These are phyloP conservation scores for Megaceryle torquata DNA, from an alignment of 2,113 vertebrate species.

Conservation along the genomic window DNA sequence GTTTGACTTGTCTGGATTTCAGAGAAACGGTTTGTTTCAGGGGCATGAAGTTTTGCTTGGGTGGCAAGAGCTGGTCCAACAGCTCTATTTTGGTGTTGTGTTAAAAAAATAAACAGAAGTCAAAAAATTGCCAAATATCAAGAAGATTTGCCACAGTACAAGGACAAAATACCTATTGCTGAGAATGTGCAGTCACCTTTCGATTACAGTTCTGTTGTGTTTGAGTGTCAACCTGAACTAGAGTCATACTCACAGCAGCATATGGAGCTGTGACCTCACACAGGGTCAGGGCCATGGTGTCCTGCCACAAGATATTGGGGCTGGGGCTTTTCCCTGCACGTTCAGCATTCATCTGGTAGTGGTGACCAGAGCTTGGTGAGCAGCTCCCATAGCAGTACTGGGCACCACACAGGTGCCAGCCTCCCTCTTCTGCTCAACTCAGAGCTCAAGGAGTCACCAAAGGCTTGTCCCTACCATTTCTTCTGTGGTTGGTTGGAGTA, in stretches of 20 bases:
- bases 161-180: not conserved
- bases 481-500: not conserved
- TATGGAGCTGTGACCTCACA: not conserved
- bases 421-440: not conserved
- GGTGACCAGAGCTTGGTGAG: not conserved
- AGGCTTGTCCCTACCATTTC: not conserved
- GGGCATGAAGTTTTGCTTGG: conserved; percentile 12
- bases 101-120: not conserved
- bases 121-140: not conserved
- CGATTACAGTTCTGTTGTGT: not conserved
- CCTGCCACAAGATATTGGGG: not conserved
- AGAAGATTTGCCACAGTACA: not conserved
- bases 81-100: not conserved
- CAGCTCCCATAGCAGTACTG: not conserved
- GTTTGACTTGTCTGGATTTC: not conserved
- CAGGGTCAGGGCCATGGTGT: not conserved
- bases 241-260: fast-evolving
- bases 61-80: conserved; percentile 11
- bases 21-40: not conserved
- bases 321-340: not conserved
- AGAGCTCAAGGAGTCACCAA: not conserved
- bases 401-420: not conserved
- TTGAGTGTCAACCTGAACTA: not conserved
- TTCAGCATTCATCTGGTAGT: not conserved
- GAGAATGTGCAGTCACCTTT: not conserved